A percentile compares a stretch with the other conserved stretches of the same genome.
phyloP scores from a whole-genome alignment of 2,888 invertebrate genomes.

The Tetheella fluctuosa region DNA sequence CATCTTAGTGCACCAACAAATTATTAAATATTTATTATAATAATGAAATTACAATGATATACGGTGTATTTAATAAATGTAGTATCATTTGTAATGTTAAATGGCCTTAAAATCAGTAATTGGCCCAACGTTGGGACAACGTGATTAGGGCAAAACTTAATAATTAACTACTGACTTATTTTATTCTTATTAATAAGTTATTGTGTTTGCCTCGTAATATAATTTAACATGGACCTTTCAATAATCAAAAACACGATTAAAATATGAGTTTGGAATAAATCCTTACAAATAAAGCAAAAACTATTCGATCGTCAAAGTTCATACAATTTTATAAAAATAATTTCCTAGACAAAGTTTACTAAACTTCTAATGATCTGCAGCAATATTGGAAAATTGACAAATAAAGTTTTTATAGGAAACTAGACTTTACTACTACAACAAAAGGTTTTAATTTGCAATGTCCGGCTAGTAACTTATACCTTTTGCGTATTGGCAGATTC shows the following conservation, averaged over 20 bases:
- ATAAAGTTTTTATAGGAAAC: conserved; percentile 18
- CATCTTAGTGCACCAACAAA: background rate
- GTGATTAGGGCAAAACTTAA: background rate
- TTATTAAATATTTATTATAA: background rate
- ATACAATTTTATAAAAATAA: conserved; percentile 44
- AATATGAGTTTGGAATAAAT: background rate
- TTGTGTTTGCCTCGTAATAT: no score
- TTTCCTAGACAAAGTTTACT: conserved; percentile 41
- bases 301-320: conserved; percentile 23
- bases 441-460: conserved; percentile 35
- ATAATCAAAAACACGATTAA: no score
- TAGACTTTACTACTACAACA: conserved; percentile 22
- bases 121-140: no score
- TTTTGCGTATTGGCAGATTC: conserved; percentile 49
- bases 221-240: background rate
- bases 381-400: conserved; percentile 43
- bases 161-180: no score
- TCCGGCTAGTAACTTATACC: conserved; percentile 40
- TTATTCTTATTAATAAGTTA: no score
- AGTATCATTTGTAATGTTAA: no score
- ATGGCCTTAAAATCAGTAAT: no score
- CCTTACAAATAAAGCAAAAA: background rate
- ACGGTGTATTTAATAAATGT: no score
- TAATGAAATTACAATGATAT: no score
- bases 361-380: conserved; percentile 51